phyloP scores from a whole-genome alignment of 1,140 invertebrate genomes.

The Zaprionus camerounensis region DNA sequence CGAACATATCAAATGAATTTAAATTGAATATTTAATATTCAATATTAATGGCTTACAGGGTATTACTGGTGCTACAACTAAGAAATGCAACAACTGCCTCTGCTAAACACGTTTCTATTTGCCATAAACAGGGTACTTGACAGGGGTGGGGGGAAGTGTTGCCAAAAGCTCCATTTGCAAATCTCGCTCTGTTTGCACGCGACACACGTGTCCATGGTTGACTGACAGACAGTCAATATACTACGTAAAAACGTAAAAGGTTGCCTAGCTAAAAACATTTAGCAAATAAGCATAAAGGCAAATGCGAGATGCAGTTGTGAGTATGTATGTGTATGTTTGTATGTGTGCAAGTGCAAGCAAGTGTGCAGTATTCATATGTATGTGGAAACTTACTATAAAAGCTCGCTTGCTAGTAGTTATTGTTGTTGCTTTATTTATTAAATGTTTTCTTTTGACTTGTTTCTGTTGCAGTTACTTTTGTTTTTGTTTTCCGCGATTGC shows the following conservation, averaged over 20 bases:
- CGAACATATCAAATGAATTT: no score
- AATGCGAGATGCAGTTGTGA: background rate
- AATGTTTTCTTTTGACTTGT: slow-evolving; percentile 15
- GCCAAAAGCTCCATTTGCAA: slow-evolving; percentile 9
- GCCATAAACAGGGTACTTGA: background rate
- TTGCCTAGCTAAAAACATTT: slow-evolving; percentile 48
- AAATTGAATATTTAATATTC: no score
- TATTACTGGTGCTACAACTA: background rate
- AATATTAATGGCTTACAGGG: background rate
- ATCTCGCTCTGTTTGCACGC: slow-evolving; percentile 46
- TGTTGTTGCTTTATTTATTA: slow-evolving; percentile 10
- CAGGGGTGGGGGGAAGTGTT: background rate
- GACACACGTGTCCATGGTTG: slow-evolving; percentile 55
- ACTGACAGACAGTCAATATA: slow-evolving; percentile 34
- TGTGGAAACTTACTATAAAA: slow-evolving; percentile 51
- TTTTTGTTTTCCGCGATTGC: slow-evolving; percentile 34
- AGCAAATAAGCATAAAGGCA: slow-evolving; percentile 43
- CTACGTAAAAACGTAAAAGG: slow-evolving; percentile 46
- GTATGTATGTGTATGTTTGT: no score
- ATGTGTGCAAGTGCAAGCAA: background rate
- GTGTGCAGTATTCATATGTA: slow-evolving; percentile 30
- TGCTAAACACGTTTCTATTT: background rate
- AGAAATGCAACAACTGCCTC: background rate
- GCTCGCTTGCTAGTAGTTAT: slow-evolving; percentile 24
- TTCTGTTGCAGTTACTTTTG: slow-evolving; percentile 40